phyloP scores from a whole-genome alignment of 2,113 vertebrate species.

The Gobius niger region DNA sequence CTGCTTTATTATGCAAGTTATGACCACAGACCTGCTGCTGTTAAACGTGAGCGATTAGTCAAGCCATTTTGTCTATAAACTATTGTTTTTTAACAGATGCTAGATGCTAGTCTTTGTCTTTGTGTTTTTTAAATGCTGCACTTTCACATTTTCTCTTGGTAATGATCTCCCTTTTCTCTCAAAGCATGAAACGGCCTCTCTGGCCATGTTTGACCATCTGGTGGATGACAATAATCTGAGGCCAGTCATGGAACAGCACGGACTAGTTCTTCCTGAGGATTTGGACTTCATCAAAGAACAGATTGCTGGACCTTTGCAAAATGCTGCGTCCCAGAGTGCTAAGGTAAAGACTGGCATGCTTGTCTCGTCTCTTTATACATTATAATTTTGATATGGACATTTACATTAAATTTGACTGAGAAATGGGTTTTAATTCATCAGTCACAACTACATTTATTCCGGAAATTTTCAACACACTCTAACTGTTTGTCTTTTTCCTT shows the following conservation, averaged over 20 bases:
- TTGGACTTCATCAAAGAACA: slow-evolving; percentile 91
- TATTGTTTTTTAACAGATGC: not conserved
- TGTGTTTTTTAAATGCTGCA: slow-evolving; percentile 10
- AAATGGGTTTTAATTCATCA: no score
- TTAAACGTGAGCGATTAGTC: slow-evolving; percentile 16
- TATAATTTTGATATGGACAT: no score
- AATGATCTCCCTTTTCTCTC: not conserved
- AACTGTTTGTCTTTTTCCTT: no score
- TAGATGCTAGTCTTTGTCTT: slow-evolving; percentile 5
- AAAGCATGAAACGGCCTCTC: slow-evolving; percentile 88
- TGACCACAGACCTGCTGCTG: not conserved
- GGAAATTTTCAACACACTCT: no score
- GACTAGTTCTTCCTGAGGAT: slow-evolving; percentile 83
- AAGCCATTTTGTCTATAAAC: not conserved
- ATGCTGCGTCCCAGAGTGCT: slow-evolving; percentile 14
- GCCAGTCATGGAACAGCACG: slow-evolving; percentile 77
- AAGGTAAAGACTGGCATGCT: not conserved
- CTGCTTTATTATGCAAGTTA: slow-evolving; percentile 14
- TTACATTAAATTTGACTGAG: no score
- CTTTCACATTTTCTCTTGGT: not conserved
- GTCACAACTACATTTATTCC: no score
- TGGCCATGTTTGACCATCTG: slow-evolving; percentile 92
- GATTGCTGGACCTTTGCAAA: slow-evolving; percentile 80
- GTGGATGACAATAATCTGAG: slow-evolving; percentile 79
- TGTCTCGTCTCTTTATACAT: no score